phyloP scores from a whole-genome alignment of 2,888 invertebrate genomes.

The Pyrrhosoma nymphula region DNA sequence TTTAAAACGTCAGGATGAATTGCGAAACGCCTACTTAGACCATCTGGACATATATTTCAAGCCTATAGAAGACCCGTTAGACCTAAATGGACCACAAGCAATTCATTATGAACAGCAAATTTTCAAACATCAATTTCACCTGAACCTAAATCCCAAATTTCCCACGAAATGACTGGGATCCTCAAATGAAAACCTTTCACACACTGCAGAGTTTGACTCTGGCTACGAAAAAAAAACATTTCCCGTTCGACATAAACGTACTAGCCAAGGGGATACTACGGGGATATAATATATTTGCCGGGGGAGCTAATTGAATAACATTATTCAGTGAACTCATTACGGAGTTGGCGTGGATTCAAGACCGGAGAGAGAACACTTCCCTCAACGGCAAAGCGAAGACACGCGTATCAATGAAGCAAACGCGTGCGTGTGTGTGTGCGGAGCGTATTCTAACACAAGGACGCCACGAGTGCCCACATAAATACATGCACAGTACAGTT shows the following conservation, averaged over 20 bases:
- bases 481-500: neutral
- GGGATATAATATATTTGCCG: conserved; percentile 18
- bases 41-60: neutral
- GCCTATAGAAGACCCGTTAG: neutral
- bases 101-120: neutral
- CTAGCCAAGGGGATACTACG: neutral
- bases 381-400: neutral
- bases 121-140: neutral
- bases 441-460: neutral
- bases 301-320: conserved; percentile 28
- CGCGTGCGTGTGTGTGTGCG: neutral
- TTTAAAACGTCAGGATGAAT: conserved; percentile 9
- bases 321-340: conserved; percentile 35
- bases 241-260: neutral
- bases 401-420: conserved; percentile 19
- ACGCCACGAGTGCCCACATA: conserved; percentile 16
- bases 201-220: neutral
- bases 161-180: neutral
- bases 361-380: neutral
- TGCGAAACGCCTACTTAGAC: conserved; percentile 13
- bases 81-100: neutral
- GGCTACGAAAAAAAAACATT: neutral
- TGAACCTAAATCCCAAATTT: neutral
- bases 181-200: neutral
- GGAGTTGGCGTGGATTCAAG: conserved; percentile 7